Evolutionary conservation across 2,888 invertebrate genomes (phyloP).

Genomic region (Leptinotarsa tumamoca): DNA sequence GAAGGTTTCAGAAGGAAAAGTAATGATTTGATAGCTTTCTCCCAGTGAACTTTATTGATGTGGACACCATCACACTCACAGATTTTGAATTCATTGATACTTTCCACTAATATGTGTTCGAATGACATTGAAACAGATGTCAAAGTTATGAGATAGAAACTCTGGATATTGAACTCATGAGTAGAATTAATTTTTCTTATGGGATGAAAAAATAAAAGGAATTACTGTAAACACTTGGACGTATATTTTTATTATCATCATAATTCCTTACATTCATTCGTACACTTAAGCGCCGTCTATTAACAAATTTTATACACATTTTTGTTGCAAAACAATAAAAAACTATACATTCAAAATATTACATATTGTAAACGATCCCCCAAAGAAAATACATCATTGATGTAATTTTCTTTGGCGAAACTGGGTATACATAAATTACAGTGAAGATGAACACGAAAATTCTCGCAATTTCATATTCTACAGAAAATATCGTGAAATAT

Average conservation of each 20-base stretch:
- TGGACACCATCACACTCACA: too few relatives aligned
- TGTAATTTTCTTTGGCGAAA: constrained; percentile 33
- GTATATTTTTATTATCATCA: constrained; percentile 64
- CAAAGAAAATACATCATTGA: constrained; percentile 29
- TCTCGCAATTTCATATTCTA: constrained; percentile 1
- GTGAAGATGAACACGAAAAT: constrained; percentile 7
- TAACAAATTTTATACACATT: constrained; percentile 65
- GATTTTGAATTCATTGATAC: too few relatives aligned
- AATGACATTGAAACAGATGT: too few relatives aligned
- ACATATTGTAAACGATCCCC: constrained; percentile 36
- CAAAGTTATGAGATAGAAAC: too few relatives aligned
- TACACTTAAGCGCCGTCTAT: constrained; percentile 67
- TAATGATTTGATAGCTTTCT: too few relatives aligned
- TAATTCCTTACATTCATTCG: constrained; percentile 63
- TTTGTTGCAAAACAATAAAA: constrained; percentile 64
- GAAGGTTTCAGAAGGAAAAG: too few relatives aligned
- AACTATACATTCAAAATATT: constrained; percentile 63
- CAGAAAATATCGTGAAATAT: constrained; percentile 22
- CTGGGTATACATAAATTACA: constrained; percentile 13
- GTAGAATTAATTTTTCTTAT: neutral
- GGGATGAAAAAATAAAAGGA: constrained; percentile 18
- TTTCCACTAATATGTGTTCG: too few relatives aligned
- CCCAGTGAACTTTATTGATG: too few relatives aligned
- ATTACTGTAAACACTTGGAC: constrained; percentile 57
- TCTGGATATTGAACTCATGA: too few relatives aligned